Conservation (phyloP, 2,888 invertebrate genomes). For the Torymus tubicola region DNA sequence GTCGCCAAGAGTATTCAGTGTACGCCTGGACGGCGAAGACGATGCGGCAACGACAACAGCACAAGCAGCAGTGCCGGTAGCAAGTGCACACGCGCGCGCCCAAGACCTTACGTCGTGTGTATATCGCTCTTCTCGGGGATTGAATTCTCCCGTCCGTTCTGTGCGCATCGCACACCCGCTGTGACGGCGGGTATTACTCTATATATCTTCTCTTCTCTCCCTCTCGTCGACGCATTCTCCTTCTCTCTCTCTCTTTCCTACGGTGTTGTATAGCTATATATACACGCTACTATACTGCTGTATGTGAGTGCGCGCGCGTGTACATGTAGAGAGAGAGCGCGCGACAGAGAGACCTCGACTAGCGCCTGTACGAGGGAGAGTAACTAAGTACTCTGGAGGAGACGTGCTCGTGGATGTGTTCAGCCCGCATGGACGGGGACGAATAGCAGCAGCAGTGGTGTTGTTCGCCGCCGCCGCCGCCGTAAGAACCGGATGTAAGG, state of each 20-base stretch:
- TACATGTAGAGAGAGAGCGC: neutral
- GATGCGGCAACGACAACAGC: no score
- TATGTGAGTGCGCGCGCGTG: neutral
- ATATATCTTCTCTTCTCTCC: no score
- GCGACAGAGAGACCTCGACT: neutral
- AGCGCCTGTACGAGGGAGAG: neutral
- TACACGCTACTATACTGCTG: neutral
- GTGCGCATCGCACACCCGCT: no score
- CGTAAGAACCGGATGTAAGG: constrained; percentile 40
- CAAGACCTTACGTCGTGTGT: neutral
- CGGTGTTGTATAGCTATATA: neutral
- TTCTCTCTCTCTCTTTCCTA: neutral
- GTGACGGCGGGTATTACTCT: no score
- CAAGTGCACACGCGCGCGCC: constrained; percentile 9
- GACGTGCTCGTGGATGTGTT: neutral
- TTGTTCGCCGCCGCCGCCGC: neutral
- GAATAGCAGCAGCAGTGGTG: no score
- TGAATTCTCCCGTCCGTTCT: no score
- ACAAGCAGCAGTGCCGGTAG: constrained; percentile 10
- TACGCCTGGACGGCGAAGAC: no score
- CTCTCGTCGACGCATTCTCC: no score
- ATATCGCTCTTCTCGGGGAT: no score
- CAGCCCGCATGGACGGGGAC: neutral
- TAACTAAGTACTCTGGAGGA: neutral
- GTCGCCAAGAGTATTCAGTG: no score